Evolutionary conservation across 92 coral and sea anemone species (phyloP).

Genomic region (Heliopora coerulea): DNA sequence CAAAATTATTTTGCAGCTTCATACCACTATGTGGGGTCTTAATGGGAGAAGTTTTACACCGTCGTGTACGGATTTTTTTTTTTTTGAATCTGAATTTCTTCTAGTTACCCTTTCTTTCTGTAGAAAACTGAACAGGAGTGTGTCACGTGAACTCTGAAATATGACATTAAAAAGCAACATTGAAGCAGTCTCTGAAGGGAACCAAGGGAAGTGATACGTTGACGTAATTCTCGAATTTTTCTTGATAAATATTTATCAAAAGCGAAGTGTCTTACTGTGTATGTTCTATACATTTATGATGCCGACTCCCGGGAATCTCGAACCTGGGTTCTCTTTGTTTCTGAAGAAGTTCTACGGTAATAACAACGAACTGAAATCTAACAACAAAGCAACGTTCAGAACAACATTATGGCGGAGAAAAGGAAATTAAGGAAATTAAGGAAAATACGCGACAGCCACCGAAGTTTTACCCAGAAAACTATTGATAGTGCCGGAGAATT

Average conservation of each 20-base stretch:
- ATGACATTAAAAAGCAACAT: too few species aligned
- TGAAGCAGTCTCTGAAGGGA: too few species aligned
- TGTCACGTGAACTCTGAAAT: too few species aligned
- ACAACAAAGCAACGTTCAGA: background rate
- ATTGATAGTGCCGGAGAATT: slow-evolving; percentile 11
- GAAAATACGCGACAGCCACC: slow-evolving; percentile 26
- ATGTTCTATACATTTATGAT: background rate
- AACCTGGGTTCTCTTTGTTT: background rate
- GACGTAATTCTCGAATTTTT: background rate
- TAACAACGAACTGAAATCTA: background rate
- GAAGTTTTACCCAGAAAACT: slow-evolving; percentile 21
- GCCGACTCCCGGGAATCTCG: slow-evolving; percentile 1
- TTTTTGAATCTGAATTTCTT: too few species aligned
- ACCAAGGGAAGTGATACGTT: too few species aligned
- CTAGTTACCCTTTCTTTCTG: too few species aligned
- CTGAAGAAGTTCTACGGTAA: background rate
- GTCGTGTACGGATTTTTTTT: too few species aligned
- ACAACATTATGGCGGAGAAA: slow-evolving; percentile 2
- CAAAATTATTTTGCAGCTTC: too few species aligned
- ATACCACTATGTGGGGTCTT: too few species aligned
- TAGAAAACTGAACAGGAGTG: too few species aligned
- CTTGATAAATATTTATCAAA: background rate
- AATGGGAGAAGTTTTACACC: too few species aligned
- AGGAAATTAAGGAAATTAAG: slow-evolving; percentile 2
- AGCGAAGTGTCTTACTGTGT: background rate